Conservation (phyloP, 2,888 invertebrate species). For the Neria commutata region DNA sequence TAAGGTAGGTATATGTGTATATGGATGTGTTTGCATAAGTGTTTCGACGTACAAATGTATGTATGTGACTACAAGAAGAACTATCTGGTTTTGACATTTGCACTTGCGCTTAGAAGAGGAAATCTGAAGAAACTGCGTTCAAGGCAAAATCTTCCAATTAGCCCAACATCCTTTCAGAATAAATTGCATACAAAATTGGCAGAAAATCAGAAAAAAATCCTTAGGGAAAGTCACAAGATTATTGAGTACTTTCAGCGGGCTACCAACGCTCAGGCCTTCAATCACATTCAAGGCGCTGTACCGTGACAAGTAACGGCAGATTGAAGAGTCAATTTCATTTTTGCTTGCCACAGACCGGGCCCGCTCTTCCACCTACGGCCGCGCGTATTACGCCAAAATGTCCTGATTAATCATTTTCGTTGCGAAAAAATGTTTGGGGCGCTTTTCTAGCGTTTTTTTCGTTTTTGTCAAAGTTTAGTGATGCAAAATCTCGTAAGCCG, state of each 20-base stretch:
- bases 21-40: no score
- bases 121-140: no score
- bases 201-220: background rate
- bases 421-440: constrained; percentile 20
- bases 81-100: no score
- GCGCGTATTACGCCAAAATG: background rate
- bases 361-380: background rate
- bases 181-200: background rate
- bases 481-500: background rate
- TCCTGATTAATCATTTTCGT: constrained; percentile 22
- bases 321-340: background rate
- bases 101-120: no score
- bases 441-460: constrained; percentile 5
- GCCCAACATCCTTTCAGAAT: background rate
- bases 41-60: background rate
- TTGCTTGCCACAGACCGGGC: background rate
- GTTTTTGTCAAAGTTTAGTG: no score
- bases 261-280: no score
- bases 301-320: background rate
- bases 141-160: no score
- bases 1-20: no score
- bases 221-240: background rate
- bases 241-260: background rate
- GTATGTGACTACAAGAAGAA: no score
- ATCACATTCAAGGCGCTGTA: background rate